Evolutionary conservation across 2,888 invertebrate species (phyloP), one percentile per base, ranked within the genome.

Genomic region (Leptopilina drosophilae): DNA sequence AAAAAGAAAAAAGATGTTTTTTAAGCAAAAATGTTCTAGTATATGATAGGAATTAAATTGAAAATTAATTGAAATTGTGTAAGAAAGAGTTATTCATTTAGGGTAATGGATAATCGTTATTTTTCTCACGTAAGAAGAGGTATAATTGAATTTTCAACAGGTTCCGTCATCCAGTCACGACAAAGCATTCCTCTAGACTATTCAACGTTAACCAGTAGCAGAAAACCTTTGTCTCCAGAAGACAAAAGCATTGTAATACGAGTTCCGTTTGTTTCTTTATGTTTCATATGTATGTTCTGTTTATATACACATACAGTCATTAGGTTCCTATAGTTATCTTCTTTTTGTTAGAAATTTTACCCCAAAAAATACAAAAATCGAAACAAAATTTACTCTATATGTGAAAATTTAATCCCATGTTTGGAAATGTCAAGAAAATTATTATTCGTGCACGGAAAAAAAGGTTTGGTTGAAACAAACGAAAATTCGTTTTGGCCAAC

Each of bases 191-290:
- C 56, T 53, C 53, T 33, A 33, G 69, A 56, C 53, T 69, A 69
- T 69, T 69, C 69, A 69, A 69, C 69, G 26, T 69, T 69, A 69
- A 49, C 69, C 69, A 69, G 69, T 69, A 26, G 69, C 69, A 69
- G 69, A 56, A 73, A 73, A 73, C 69, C 69, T 56, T 73, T 73
- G 69, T 73, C 69, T 56, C 69, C 8, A 73, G 53, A 56, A 73
- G 33, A 73, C 69, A 73, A 73, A 73, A 56, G 69, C 69, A 73
- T 73, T 56, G 49, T 73, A 73, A 73, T 33, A 33, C 69, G 53
- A 49, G 69, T 69, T 69, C 69, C 53, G 49, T 69, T 69, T 73
- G 33, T 33, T 73, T 73, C 69, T 73, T 73, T 56, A 20, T 20
- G 15, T 62, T 62, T 62, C 12, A 11, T 49, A 11, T 49, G 4